A percentile compares a stretch with the other conserved stretches of the same genome.
phyloP scores from a whole-genome alignment of 2,113 vertebrate genomes.

The Urocolius indicus region DNA sequence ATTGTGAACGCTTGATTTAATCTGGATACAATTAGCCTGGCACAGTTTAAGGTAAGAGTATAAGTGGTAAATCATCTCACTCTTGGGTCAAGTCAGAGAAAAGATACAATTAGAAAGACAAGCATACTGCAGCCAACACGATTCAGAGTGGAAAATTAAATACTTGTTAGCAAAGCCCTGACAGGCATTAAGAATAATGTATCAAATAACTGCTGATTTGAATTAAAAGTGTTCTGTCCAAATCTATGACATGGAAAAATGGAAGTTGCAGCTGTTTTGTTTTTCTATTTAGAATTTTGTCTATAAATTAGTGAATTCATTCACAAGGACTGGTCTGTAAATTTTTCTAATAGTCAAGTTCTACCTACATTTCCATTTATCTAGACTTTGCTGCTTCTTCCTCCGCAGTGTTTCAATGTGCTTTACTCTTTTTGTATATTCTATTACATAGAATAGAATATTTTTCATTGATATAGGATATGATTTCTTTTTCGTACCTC shows the following conservation, averaged over 20 bases:
- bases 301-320: background rate
- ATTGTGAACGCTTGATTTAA: background rate
- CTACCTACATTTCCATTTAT: background rate
- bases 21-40: conserved; percentile 22
- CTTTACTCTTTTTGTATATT: background rate
- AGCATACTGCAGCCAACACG: conserved; percentile 19
- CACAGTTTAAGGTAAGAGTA: conserved; percentile 22
- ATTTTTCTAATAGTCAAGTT: background rate
- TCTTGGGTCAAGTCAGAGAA: conserved; percentile 45
- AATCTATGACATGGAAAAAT: background rate
- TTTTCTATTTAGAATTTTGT: background rate
- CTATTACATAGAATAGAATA: background rate
- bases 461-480: background rate
- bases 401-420: background rate
- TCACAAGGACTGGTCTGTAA: background rate
- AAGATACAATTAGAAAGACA: conserved; percentile 57
- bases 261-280: background rate
- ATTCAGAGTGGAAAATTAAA: conserved; percentile 54
- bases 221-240: conserved; percentile 17
- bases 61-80: conserved; percentile 44
- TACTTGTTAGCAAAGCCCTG: conserved; percentile 33
- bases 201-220: conserved; percentile 38
- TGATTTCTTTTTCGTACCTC: background rate
- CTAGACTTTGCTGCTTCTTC: background rate
- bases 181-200: conserved; percentile 12